phyloP scores from a whole-genome alignment of 2,888 invertebrate genomes.

The Epinotia bilunana region DNA sequence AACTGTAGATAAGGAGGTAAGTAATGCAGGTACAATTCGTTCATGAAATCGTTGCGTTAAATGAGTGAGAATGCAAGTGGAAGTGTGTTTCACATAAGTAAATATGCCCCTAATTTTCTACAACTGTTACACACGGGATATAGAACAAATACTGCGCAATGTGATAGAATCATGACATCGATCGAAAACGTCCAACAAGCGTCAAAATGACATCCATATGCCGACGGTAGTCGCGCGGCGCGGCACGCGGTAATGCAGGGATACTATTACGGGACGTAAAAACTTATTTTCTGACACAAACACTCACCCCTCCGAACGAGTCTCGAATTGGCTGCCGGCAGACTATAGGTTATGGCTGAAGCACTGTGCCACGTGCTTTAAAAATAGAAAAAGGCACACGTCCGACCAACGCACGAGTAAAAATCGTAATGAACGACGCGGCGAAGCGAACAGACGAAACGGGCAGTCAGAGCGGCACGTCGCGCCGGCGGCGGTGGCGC shows the following conservation, averaged over 20 bases:
- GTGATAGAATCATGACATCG: conserved; percentile 22
- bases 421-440: conserved; percentile 70
- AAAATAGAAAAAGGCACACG: conserved; percentile 61
- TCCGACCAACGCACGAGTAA: conserved; percentile 65
- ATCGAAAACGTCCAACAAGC: conserved; percentile 29
- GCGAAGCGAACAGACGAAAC: conserved; percentile 47
- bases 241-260: conserved; percentile 29
- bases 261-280: conserved; percentile 40
- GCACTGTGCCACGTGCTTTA: conserved; percentile 75
- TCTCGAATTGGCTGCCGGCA: conserved; percentile 46
- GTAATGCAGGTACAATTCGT: neutral
- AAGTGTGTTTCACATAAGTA: neutral
- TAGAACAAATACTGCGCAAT: conserved; percentile 6
- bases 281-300: conserved; percentile 44
- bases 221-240: conserved; percentile 10
- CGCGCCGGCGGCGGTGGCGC: conserved; percentile 58
- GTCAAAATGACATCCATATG: conserved; percentile 34
- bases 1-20: conserved; percentile 11
- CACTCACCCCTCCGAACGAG: conserved; percentile 50
- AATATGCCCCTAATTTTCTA: neutral
- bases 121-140: neutral
- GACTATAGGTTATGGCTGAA: conserved; percentile 59
- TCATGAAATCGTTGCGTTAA: neutral
- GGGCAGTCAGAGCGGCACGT: conserved; percentile 40
- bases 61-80: neutral